These are phyloP conservation scores for Zygogramma bicolorata DNA, from an alignment of 2,888 invertebrate species.

Conservation along the genomic window DNA sequence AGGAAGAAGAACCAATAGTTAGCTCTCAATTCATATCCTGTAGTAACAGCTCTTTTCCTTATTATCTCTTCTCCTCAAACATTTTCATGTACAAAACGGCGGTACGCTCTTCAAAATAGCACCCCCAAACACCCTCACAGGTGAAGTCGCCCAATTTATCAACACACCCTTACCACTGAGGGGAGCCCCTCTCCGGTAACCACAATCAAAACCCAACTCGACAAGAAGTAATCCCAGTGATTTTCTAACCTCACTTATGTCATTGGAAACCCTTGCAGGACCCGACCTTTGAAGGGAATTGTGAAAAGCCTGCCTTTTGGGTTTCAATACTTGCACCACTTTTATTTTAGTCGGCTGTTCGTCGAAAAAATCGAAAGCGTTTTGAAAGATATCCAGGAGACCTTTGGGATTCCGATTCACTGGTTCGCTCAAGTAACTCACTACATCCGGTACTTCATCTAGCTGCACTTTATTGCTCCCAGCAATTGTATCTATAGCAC, in stretches of 20 bases:
- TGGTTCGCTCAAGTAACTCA: conserved; percentile 3
- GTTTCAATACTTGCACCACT: conserved; percentile 22
- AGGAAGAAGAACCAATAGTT: too few relatives aligned
- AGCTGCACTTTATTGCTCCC: neutral
- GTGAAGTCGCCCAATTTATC: conserved; percentile 76
- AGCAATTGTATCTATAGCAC: neutral
- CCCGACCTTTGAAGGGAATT: neutral
- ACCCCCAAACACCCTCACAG: conserved; percentile 77
- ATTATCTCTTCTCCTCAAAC: neutral
- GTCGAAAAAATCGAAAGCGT: conserved; percentile 13
- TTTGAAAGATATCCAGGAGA: conserved; percentile 26
- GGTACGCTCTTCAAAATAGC: conserved; percentile 72
- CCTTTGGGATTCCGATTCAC: conserved; percentile 26
- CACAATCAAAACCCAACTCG: conserved; percentile 67
- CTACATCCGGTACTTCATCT: conserved; percentile 17
- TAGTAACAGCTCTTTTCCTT: neutral
- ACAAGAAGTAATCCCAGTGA: conserved; percentile 67
- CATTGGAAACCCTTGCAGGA: neutral
- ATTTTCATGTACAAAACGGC: conserved; percentile 67
- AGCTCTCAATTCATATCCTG: too few relatives aligned
- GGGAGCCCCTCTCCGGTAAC: conserved; percentile 68
- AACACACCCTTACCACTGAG: conserved; percentile 67
- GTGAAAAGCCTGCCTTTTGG: neutral
- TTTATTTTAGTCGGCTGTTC: conserved; percentile 18
- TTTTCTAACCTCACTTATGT: conserved; percentile 47